phyloP scores from a whole-genome alignment of 2,888 invertebrate genomes.

The Vesta saturnalis region DNA sequence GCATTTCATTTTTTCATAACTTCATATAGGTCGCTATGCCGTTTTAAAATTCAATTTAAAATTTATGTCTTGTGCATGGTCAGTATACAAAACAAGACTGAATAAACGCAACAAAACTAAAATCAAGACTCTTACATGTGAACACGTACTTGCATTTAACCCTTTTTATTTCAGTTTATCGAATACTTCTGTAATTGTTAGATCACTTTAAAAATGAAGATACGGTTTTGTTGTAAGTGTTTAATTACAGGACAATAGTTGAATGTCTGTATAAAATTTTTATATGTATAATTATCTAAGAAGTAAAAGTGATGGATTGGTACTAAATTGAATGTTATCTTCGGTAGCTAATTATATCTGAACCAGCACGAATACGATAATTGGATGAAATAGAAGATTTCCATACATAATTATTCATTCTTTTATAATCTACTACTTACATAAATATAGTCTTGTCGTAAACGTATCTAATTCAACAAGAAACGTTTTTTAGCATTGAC shows the following conservation, averaged over 20 bases:
- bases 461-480: conserved; percentile 8
- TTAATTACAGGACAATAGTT: conserved; percentile 10
- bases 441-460: conserved; percentile 7
- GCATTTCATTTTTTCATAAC: conserved; percentile 27
- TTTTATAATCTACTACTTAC: conserved; percentile 6
- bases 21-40: conserved; percentile 53
- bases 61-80: conserved; percentile 42
- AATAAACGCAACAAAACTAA: conserved; percentile 27
- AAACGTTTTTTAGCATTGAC: conserved; percentile 3
- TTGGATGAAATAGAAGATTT: conserved; percentile 9
- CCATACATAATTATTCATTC: conserved; percentile 14
- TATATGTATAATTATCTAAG: conserved; percentile 11
- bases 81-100: conserved; percentile 40
- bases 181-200: not conserved
- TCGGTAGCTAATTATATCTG: conserved; percentile 8
- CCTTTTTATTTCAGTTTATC: not conserved
- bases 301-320: conserved; percentile 11
- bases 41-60: conserved; percentile 43
- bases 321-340: conserved; percentile 15
- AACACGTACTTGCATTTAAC: conserved; percentile 26
- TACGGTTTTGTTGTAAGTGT: not conserved
- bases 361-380: conserved; percentile 16
- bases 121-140: conserved; percentile 24
- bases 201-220: conserved; percentile 5
- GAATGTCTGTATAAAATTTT: conserved; percentile 2